Base-by-base conservation (phyloP, 1,140 invertebrate species). In the Zophobas atratus region DNA sequence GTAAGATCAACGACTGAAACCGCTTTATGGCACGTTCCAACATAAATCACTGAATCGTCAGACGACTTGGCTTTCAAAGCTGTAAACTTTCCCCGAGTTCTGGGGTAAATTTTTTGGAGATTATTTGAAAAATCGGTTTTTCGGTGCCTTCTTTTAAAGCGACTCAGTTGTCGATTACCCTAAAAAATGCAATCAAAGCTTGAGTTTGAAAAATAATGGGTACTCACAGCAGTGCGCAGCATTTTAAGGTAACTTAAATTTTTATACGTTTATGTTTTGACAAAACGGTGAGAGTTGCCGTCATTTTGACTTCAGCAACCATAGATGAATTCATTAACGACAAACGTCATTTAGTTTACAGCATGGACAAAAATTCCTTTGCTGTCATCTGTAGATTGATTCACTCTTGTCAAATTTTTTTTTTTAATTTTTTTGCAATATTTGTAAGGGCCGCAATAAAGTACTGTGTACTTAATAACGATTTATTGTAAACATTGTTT, bases 401-500 rank as follows among this genome's bases (percentile, higher is more conserved):
- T 46, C 1, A 2, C 35, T n/a, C 34, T 35, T 53, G 71, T 73
- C 71, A 73, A 73, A 41, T 35, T 73, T 73, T 46, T 20, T 8
- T 53, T 20, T 32, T 0, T 0, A 51, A 5, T 51, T 51, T 2
- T 51, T 46, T 46, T 46, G 43, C 6, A 3, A 46, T 70, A 8
- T 43, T 39, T 39, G 41, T 38, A 43, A 49, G 43, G 53, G 71
- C 8, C 20, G n/a, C 1, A 77, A 51, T 39, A 77, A 70, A 53
- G 34, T 34, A n/a, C 34, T 41, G n/a, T 48, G 32, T 78, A 55
- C 70, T 76, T 81, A 74, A 76, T 82, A 83, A 83, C 81, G 79
- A 79, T 83, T 81, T 83, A 82, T 80, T 81, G 80, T 79, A 82
- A 84, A 83, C 81, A 80, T 81, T 78, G 56, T 78, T 83, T 77